These are phyloP conservation scores for Rhodophaea formosa DNA, from an alignment of 2,888 invertebrate species.

Conservation along the genomic window DNA sequence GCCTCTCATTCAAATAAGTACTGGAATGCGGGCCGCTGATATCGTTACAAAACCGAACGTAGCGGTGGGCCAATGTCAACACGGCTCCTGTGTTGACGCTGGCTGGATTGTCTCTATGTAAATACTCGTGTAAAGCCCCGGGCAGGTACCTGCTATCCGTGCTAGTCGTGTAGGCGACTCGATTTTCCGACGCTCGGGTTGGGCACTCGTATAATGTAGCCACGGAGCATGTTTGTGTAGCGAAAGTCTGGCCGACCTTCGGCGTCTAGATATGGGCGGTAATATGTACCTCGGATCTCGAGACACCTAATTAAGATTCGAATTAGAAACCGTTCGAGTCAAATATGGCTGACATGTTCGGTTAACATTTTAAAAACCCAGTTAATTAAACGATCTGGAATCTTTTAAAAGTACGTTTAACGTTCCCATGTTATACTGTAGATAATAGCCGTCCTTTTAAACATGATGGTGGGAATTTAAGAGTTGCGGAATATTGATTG, in stretches of 20 bases:
- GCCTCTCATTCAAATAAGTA: constrained; percentile 57
- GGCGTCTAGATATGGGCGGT: constrained; percentile 69
- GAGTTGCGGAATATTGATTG: no score
- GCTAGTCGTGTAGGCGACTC: constrained; percentile 68
- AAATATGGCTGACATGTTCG: constrained; percentile 24
- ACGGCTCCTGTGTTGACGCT: constrained; percentile 59
- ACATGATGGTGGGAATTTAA: no score
- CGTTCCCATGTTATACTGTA: no score
- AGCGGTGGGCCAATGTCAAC: constrained; percentile 77
- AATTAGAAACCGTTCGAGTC: constrained; percentile 37
- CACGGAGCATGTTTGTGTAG: constrained; percentile 47
- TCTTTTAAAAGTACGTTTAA: background rate
- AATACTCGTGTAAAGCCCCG: constrained; percentile 40
- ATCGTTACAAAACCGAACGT: constrained; percentile 72
- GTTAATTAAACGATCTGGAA: background rate
- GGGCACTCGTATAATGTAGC: constrained; percentile 61
- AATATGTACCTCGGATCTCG: constrained; percentile 58
- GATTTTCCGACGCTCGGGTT: constrained; percentile 65
- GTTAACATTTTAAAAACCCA: constrained; percentile 17
- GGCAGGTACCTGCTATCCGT: constrained; percentile 34
- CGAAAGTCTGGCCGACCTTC: constrained; percentile 79
- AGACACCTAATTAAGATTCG: constrained; percentile 62
- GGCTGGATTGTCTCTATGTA: constrained; percentile 64
- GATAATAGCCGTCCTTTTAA: no score
- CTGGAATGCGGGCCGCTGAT: constrained; percentile 73